Evolutionary conservation across 2,113 vertebrate species (phyloP).

Genomic region (Oreochromis aureus): DNA sequence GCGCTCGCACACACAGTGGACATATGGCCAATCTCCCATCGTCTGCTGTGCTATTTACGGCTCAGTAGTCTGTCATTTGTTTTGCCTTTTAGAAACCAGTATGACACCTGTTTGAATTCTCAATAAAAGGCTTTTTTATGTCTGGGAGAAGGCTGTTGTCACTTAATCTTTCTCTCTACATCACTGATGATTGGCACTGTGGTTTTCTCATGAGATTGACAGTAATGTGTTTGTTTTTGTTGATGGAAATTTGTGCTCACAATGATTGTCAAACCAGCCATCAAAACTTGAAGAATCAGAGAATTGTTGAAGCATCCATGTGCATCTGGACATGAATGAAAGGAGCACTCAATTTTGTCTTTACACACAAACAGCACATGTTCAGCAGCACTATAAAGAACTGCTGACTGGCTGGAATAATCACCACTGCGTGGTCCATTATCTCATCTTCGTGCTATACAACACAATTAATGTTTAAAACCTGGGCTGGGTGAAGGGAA

Average conservation of each 20-base stretch:
- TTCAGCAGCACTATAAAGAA: neutral
- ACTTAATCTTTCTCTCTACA: conserved; percentile 38
- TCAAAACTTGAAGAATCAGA: conserved; percentile 19
- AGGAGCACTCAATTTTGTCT: neutral
- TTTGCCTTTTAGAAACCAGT: conserved; percentile 57
- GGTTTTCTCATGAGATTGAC: conserved; percentile 18
- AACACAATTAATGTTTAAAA: neutral
- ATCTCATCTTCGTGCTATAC: neutral
- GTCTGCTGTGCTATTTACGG: conserved; percentile 69
- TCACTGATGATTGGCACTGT: conserved; percentile 21
- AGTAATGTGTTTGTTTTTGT: conserved; percentile 1
- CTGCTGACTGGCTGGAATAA: neutral
- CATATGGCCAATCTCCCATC: conserved; percentile 71
- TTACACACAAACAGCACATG: neutral
- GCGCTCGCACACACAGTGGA: conserved; percentile 52
- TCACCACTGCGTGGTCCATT: neutral
- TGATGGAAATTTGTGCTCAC: conserved; percentile 7
- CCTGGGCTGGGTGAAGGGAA: neutral
- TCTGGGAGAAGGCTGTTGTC: conserved; percentile 45
- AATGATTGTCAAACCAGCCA: conserved; percentile 21
- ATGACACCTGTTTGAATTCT: conserved; percentile 76
- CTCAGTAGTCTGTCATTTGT: conserved; percentile 65
- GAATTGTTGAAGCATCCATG: conserved; percentile 9
- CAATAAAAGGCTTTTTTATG: conserved; percentile 57
- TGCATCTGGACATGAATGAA: conserved; percentile 15